Conservation (phyloP, 1,140 invertebrate species). For the Lepidurus packardi region DNA sequence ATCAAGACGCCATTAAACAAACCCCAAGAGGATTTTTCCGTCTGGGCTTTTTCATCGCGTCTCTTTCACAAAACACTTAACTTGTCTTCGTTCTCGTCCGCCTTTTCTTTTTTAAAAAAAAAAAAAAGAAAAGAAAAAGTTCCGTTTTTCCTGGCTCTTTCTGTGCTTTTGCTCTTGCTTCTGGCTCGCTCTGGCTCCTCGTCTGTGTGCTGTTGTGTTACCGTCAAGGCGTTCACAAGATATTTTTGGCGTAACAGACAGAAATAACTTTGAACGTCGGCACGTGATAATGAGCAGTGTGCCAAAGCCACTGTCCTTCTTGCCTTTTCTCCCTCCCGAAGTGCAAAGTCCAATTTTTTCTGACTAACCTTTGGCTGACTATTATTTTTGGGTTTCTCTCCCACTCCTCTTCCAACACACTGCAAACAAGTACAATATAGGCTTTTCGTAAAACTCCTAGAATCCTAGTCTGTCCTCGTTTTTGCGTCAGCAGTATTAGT, state of each 20-base stretch:
- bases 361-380: neutral
- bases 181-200: neutral
- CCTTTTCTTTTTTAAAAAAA: neutral
- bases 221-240: neutral
- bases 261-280: constrained; percentile 21
- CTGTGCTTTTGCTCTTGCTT: neutral
- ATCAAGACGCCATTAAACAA: constrained; percentile 22
- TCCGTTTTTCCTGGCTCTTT: neutral
- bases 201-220: neutral
- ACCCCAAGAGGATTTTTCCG: constrained; percentile 18
- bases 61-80: constrained; percentile 19
- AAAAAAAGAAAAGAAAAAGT: too few species aligned
- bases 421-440: neutral
- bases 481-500: neutral
- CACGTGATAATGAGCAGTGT: constrained; percentile 3
- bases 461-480: neutral
- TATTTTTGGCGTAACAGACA: constrained; percentile 22
- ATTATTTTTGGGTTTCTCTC: neutral
- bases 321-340: constrained; percentile 31
- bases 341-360: neutral
- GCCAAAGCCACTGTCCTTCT: constrained; percentile 31
- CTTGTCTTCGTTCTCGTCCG: constrained; percentile 7
- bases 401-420: neutral
- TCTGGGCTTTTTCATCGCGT: constrained; percentile 13
- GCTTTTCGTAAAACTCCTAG: neutral